These are phyloP conservation scores for Eumeta japonica DNA, from an alignment of 1,140 invertebrate genomes.

Conservation along the genomic window DNA sequence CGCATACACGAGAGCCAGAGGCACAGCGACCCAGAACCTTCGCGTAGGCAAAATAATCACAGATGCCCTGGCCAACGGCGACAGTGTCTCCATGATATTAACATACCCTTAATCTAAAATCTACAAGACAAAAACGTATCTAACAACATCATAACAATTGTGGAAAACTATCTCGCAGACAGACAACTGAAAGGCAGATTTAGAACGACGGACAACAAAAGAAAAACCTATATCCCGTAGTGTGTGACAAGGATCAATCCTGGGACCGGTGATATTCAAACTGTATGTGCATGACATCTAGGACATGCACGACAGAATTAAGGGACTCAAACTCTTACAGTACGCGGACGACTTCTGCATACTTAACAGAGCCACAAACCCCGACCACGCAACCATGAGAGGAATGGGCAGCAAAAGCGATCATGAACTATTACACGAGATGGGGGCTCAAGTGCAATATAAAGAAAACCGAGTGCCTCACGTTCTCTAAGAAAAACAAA, in stretches of 20 bases:
- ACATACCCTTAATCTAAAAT: slow-evolving; percentile 6
- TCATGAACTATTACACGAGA: slow-evolving; percentile 6
- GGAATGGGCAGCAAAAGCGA: slow-evolving; percentile 5
- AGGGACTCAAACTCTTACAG: too few species aligned
- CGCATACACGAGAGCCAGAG: slow-evolving; percentile 4
- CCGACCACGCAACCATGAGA: slow-evolving; percentile 7
- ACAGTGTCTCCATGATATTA: slow-evolving; percentile 7
- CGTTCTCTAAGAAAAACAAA: slow-evolving; percentile 8
- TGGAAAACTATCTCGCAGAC: slow-evolving; percentile 7
- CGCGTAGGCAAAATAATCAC: slow-evolving; percentile 4
- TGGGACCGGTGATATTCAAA: too few species aligned
- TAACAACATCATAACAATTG: slow-evolving; percentile 8
- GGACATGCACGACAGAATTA: too few species aligned
- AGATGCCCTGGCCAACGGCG: slow-evolving; percentile 1
- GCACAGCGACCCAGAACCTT: slow-evolving; percentile 4
- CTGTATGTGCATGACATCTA: too few species aligned
- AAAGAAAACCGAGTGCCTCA: slow-evolving; percentile 8
- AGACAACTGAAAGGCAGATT: slow-evolving; percentile 5
- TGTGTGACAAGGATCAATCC: slow-evolving; percentile 8
- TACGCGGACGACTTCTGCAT: slow-evolving; percentile 9
- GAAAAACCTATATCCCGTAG: slow-evolving; percentile 3
- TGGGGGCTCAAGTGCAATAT: slow-evolving; percentile 8
- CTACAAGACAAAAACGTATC: slow-evolving; percentile 2
- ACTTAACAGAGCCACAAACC: too few species aligned
- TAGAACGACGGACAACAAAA: slow-evolving; percentile 1